These are phyloP conservation scores for Chaitophorus viminalis DNA, from an alignment of 2,888 invertebrate species.

Conservation along the genomic window DNA sequence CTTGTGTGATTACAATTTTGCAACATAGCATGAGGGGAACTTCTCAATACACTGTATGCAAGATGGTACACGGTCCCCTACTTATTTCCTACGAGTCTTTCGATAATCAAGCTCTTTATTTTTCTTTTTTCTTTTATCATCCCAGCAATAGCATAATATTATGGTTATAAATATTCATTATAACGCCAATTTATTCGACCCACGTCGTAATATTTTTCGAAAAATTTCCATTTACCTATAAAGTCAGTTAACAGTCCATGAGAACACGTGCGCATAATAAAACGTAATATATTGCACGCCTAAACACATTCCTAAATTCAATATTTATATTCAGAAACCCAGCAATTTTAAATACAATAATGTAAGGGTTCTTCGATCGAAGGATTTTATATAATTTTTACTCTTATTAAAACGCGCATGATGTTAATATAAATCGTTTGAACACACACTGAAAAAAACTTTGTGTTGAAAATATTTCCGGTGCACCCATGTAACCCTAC, in stretches of 20 bases:
- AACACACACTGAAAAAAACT: constrained; percentile 10
- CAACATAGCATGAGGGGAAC: not conserved
- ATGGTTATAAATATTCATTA: constrained; percentile 56
- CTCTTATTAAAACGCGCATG: not conserved
- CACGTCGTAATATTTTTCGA: constrained; percentile 47
- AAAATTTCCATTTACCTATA: constrained; percentile 46
- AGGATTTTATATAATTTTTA: not conserved
- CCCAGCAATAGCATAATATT: not conserved
- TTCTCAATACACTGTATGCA: not conserved
- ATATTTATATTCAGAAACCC: not conserved
- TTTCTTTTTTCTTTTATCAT: not conserved
- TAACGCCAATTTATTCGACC: constrained; percentile 46
- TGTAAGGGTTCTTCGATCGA: not conserved
- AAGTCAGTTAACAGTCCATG: constrained; percentile 19
- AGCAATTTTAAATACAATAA: not conserved
- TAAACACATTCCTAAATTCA: constrained; percentile 18
- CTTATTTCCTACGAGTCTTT: constrained; percentile 19
- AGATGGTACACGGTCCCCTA: not conserved
- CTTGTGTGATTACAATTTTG: constrained; percentile 28
- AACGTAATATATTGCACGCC: constrained; percentile 32
- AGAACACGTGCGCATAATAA: constrained; percentile 24
- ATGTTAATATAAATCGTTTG: constrained; percentile 28
- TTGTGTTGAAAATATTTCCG: constrained; percentile 36
- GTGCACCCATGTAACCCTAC: constrained; percentile 38
- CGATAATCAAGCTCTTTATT: not conserved